Evolutionary conservation across 2,113 vertebrate species (phyloP), one percentile per base, ranked within the genome.

Genomic region (Rhineura floridana): DNA sequence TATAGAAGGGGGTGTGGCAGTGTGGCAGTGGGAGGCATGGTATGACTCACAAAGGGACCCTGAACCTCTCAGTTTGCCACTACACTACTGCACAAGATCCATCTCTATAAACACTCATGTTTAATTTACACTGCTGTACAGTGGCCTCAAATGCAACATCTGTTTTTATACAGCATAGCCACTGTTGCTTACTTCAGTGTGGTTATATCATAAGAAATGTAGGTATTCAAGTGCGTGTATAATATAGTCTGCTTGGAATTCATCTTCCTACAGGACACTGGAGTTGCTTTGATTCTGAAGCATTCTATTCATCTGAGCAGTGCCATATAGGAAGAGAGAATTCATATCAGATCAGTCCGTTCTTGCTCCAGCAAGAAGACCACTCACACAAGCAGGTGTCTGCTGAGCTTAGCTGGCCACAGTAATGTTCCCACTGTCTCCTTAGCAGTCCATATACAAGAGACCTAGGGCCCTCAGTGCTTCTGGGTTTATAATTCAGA

Each of bases 81-180:
- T n/a, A n/a, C n/a, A n/a, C n/a, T n/a, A n/a, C n/a, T n/a, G 13
- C 4, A 76, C 3, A 52, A 76, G 62, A 72, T 25, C 86, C 65
- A 91, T 91, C 65, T 36, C 12, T 81, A 6, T 39, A 81, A 93
- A 86, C 3, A 1, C 80, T 81, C 0, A 78, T 62, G 33, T 63
- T 87, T 93, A 75, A 84, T 50, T 88, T 83, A 88, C 2, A 79
- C 44, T 44, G 2, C 39, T 84, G 72, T 6, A 83, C 42, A n/a
- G 6, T 48, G 30, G 19, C 28, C 63, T 69, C 11, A 83, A 36
- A 52, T 13, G 2, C 30, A 87, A 19, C 19, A 69, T 55, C 13
- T 84, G 13, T 81, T 91, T 83, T 76, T 86, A 4, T 69, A 4
- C 59, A 15, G 36, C 85, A 88, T 76, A 0, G 23, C 67, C 2